Evolutionary conservation across 2,797 vertebrate species (phyloP).

Genomic region (Periophthalmus magnuspinnatus): DNA sequence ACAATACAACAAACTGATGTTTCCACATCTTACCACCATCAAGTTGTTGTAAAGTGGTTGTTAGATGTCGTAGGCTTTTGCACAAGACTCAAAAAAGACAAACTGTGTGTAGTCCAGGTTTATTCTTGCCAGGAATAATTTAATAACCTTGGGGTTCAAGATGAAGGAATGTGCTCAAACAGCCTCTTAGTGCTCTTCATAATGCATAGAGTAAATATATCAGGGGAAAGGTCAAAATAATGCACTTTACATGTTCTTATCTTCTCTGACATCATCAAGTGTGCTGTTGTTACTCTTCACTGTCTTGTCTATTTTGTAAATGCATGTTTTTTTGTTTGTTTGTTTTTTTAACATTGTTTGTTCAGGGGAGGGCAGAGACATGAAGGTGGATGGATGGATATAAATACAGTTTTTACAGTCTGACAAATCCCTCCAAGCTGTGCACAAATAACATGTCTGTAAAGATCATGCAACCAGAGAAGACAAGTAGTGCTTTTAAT

Average conservation of each 20-base stretch:
- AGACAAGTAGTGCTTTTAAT: background rate
- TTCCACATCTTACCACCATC: background rate
- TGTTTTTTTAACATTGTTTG: background rate
- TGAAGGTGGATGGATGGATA: slow-evolving; percentile 5
- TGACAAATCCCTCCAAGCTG: slow-evolving; percentile 7
- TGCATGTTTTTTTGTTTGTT: background rate
- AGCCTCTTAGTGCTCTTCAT: slow-evolving; percentile 15
- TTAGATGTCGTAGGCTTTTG: background rate
- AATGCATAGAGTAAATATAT: slow-evolving; percentile 22
- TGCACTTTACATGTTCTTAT: slow-evolving; percentile 20
- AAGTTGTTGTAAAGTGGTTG: background rate
- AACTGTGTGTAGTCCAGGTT: background rate
- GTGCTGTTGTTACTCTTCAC: background rate
- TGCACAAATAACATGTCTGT: background rate
- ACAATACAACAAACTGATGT: background rate
- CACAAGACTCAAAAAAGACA: background rate
- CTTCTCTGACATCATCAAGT: slow-evolving; percentile 36
- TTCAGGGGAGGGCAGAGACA: background rate
- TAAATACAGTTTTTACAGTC: slow-evolving; percentile 36
- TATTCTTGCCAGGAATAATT: slow-evolving; percentile 10
- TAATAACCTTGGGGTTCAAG: background rate
- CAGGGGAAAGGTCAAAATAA: slow-evolving; percentile 25
- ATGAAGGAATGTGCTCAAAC: slow-evolving; percentile 10
- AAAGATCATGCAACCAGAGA: background rate
- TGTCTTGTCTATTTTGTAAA: background rate